Conservation (phyloP, 2,113 vertebrate genomes). For the Tachysurus vachellii region DNA sequence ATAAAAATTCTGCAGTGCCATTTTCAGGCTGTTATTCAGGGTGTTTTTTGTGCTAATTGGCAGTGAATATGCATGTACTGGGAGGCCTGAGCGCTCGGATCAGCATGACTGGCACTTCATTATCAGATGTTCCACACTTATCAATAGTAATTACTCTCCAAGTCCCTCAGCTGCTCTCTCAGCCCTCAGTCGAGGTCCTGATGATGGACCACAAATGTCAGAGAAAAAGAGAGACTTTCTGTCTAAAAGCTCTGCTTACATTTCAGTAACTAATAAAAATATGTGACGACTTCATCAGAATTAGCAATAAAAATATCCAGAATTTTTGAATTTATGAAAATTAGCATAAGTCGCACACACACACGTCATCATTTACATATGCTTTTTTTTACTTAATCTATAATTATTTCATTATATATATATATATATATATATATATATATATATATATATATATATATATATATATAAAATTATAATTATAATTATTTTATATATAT, state of each 20-base stretch:
- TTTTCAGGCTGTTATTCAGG: background rate
- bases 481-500: too few relatives aligned
- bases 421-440: background rate
- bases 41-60: conserved; percentile 22
- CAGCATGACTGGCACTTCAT: conserved; percentile 38
- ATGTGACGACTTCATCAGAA: background rate
- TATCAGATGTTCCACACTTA: conserved; percentile 25
- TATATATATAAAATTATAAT: too few relatives aligned
- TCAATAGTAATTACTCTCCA: conserved; percentile 40
- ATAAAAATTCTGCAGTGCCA: background rate
- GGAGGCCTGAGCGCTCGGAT: conserved; percentile 22
- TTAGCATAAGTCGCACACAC: background rate
- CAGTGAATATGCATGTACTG: conserved; percentile 23
- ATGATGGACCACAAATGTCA: background rate
- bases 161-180: conserved; percentile 29
- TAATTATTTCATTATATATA: too few relatives aligned
- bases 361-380: too few relatives aligned
- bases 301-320: background rate
- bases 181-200: conserved; percentile 2
- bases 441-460: background rate
- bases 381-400: background rate
- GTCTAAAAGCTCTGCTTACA: background rate
- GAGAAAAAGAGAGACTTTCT: background rate
- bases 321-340: background rate
- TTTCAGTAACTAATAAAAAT: background rate